Conservation (phyloP, 2,113 vertebrate genomes). For the Daphoenositta chrysoptera region DNA sequence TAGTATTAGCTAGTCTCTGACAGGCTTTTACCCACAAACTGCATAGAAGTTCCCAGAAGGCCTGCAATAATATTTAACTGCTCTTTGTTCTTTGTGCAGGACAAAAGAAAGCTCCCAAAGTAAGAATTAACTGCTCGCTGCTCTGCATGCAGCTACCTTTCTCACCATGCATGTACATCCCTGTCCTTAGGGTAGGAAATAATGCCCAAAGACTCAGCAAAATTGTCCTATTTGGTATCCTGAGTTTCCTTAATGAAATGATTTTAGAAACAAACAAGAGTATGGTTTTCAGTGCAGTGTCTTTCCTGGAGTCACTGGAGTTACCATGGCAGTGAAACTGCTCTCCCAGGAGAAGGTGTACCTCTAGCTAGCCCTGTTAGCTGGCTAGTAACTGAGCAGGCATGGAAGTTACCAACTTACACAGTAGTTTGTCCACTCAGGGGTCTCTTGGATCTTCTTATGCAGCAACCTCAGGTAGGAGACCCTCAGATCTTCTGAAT, state of each 20-base stretch:
- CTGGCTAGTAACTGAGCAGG: not conserved
- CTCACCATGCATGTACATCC: not conserved
- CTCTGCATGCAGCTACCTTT: not conserved
- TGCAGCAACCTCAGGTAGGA: not conserved
- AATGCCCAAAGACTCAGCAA: not conserved
- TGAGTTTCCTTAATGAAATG: not conserved
- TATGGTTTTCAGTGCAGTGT: not conserved
- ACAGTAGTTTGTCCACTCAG: not conserved
- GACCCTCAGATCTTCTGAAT: not conserved
- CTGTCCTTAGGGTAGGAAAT: not conserved
- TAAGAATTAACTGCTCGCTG: not conserved
- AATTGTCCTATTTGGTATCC: not conserved
- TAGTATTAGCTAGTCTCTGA: slow-evolving; percentile 26
- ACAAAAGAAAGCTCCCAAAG: not conserved
- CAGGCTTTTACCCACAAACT: not conserved
- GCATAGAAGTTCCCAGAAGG: not conserved
- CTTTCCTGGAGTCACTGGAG: not conserved
- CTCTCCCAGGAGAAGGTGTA: not conserved
- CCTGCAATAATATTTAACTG: not conserved
- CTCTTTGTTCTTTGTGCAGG: not conserved
- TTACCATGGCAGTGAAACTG: not conserved
- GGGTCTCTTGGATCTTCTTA: not conserved
- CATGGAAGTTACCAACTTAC: not conserved
- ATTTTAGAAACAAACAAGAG: not conserved
- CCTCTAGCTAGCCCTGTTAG: not conserved